A percentile compares a stretch with the other conserved stretches of the same genome.
These are phyloP conservation scores for Pterocles orientalis DNA, from an alignment of 2,113 vertebrate species.

Conservation along the genomic window DNA sequence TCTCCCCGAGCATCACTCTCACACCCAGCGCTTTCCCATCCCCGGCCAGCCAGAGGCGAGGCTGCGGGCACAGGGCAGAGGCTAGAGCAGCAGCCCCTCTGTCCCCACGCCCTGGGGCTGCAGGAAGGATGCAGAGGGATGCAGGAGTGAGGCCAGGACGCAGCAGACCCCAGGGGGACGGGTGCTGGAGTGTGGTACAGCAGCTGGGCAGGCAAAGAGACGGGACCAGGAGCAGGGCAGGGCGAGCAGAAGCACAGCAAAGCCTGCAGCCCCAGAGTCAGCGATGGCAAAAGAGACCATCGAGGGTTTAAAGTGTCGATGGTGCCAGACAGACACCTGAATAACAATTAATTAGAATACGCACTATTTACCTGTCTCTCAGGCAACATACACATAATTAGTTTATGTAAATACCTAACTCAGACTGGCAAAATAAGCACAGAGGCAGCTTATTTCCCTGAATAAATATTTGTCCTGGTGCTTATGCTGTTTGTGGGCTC, in stretches of 20 bases:
- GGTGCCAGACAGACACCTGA: background rate
- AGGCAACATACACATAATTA: conserved; percentile 37
- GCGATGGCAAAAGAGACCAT: background rate
- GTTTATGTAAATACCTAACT: conserved; percentile 50
- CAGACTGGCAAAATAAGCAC: conserved; percentile 31
- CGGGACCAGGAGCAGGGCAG: rapidly evolving
- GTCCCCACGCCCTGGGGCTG: too few species aligned
- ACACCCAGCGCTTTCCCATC: rapidly evolving
- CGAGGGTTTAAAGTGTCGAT: rapidly evolving
- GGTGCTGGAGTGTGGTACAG: background rate
- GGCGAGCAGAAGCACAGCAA: background rate
- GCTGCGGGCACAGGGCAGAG: background rate
- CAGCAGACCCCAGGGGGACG: rapidly evolving
- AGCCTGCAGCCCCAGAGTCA: background rate
- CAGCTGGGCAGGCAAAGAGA: background rate
- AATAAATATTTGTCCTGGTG: conserved; percentile 1
- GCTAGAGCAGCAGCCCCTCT: too few species aligned
- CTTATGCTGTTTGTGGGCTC: background rate
- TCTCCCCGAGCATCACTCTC: background rate
- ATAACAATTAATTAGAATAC: background rate
- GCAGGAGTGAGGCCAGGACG: too few species aligned
- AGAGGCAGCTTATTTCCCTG: background rate
- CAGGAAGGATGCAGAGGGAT: too few species aligned
- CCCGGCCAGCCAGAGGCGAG: background rate
- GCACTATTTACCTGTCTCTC: conserved; percentile 34